Evolutionary conservation across 2,888 invertebrate genomes (phyloP), one percentile per base, ranked within the genome.

Genomic region (Odontothrips loti): DNA sequence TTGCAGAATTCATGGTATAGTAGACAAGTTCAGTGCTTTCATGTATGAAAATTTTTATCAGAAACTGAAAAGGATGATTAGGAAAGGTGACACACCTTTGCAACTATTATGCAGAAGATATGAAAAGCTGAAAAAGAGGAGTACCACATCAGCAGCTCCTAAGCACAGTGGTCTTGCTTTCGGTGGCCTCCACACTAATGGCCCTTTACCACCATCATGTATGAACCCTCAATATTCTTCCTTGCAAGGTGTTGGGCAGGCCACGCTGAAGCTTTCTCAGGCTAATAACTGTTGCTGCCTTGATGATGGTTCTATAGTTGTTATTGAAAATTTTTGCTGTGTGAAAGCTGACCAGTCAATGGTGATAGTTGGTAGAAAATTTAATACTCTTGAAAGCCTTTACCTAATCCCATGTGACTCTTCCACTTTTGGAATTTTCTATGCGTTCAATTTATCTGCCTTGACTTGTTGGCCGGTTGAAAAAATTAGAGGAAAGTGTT

Each of bases 21-120:
- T 87, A 43, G 85, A 85, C 80, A 83, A 83, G 58, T 85, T 85
- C 82, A 86, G 84, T 80, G 83, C 86, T 9, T 87, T 87, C 83
- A 84, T 85, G 12, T 87, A 86, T 85, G 86, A 87, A 83, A 86
- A 85, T 80, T 84, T 83, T 51, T 51, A 51, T 20, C 51, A 51
- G 51, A 51, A 17, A 51, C 51, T 51, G 15, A 51, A 51, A 51
- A 51, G 20, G 51, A 51, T 51, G 51, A 51, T 51, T 12, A 12
- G 51, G 12, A 51, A 51, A 51, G 51, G 51, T 17, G 51, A 51
- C 15, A 51, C 2, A 51, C 51, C 51, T 17, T 20, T 51, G 15
- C 51, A 51, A 10, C 51, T 6, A 20, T 51, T 51, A 20, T 2
- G 4, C 51, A 12, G 51, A 2, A 51, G 51, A 51, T 51, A 51